Percentiles rank a stretch among this genome's conserved stretches.
Conservation (phyloP, 2,888 invertebrate genomes). For the Hetaerina titia region DNA sequence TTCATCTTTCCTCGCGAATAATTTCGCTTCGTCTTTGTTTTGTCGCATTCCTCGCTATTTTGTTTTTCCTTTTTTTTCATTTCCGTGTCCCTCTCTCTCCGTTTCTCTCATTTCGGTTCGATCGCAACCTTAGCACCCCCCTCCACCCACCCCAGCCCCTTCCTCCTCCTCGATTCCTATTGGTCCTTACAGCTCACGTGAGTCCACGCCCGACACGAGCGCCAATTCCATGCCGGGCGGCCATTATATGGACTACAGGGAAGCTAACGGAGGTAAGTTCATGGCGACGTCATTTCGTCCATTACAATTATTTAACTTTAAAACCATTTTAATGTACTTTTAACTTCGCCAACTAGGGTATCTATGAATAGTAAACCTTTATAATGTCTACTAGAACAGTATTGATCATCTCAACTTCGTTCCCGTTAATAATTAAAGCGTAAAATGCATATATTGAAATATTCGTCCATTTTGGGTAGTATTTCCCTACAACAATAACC, state of each 20-base stretch:
- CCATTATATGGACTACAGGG: slow-evolving; percentile 68
- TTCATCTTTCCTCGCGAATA: background rate
- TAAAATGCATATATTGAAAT: too few relatives aligned
- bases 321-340: background rate
- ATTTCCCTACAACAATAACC: too few relatives aligned
- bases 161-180: slow-evolving; percentile 73
- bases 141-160: slow-evolving; percentile 75
- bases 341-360: background rate
- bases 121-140: slow-evolving; percentile 23
- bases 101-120: background rate
- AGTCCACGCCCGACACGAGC: slow-evolving; percentile 93
- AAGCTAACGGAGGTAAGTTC: slow-evolving; percentile 65
- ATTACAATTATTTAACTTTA: background rate
- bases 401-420: too few relatives aligned
- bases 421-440: too few relatives aligned
- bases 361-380: too few relatives aligned
- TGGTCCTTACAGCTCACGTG: slow-evolving; percentile 77
- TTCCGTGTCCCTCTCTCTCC: background rate
- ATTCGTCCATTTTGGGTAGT: too few relatives aligned
- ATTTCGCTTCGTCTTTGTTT: background rate
- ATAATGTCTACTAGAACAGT: too few relatives aligned
- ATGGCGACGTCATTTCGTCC: too few relatives aligned
- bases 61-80: background rate
- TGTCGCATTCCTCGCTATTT: background rate
- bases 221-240: slow-evolving; percentile 76